phyloP scores from a whole-genome alignment of 2,888 invertebrate species.

The Harpalus rubripes region DNA sequence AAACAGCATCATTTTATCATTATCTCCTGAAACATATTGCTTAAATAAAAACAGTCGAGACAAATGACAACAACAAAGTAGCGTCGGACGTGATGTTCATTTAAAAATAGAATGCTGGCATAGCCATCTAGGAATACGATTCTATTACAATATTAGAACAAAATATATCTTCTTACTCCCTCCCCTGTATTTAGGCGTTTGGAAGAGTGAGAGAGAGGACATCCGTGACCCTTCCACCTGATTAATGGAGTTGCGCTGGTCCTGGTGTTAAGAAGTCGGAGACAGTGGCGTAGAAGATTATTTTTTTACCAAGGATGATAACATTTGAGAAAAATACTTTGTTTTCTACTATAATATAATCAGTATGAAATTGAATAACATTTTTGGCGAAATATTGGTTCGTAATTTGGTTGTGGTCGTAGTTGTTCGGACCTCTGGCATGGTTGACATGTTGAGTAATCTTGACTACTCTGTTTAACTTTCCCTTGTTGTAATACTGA shows the following conservation, averaged over 20 bases:
- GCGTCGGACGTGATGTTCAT: slow-evolving; percentile 24
- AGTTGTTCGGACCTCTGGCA: too few species aligned
- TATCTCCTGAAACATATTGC: slow-evolving; percentile 16
- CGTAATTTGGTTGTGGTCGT: too few species aligned
- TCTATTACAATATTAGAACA: slow-evolving; percentile 42
- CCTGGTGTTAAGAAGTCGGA: neutral
- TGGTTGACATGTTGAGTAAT: too few species aligned
- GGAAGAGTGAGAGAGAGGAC: neutral
- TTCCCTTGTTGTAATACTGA: too few species aligned
- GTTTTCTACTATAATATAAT: too few species aligned
- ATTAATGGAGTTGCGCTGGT: slow-evolving; percentile 31
- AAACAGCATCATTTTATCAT: slow-evolving; percentile 25
- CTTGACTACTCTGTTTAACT: too few species aligned
- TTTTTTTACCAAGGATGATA: neutral
- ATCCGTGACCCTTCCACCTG: slow-evolving; percentile 27
- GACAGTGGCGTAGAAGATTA: neutral
- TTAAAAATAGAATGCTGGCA: slow-evolving; percentile 18
- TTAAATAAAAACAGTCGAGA: slow-evolving; percentile 5
- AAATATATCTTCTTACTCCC: slow-evolving; percentile 26
- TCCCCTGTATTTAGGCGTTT: neutral
- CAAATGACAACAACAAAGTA: slow-evolving; percentile 39
- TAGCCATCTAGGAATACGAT: neutral
- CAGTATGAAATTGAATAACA: too few species aligned
- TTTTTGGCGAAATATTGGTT: too few species aligned
- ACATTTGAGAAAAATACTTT: too few species aligned